Evolutionary conservation across 2,113 vertebrate species (phyloP).

Genomic region (Mohoua ochrocephala): DNA sequence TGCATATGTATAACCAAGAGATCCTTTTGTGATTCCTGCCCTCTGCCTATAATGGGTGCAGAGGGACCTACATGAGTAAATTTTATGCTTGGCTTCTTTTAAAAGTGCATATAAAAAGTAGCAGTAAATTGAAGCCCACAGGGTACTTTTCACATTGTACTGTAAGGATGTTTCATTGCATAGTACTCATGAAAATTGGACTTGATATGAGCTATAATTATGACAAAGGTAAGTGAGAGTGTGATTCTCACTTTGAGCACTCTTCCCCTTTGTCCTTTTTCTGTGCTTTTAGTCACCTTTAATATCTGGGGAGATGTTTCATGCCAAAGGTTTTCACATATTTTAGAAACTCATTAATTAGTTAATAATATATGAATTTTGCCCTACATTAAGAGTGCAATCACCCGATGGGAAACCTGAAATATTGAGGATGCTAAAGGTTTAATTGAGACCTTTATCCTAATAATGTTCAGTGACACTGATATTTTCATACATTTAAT

Average conservation of each 20-base stretch:
- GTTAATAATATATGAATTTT: conserved; percentile 72
- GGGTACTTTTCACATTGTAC: neutral
- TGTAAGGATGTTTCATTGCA: neutral
- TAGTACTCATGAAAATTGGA: conserved; percentile 50
- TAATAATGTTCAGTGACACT: neutral
- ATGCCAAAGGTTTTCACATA: conserved; percentile 63
- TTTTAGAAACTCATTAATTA: conserved; percentile 70
- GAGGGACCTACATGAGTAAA: conserved; percentile 24
- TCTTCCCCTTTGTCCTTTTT: conserved; percentile 59
- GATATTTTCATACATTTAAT: neutral
- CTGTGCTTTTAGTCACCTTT: conserved; percentile 63
- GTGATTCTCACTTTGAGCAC: conserved; percentile 29
- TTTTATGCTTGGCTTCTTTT: conserved; percentile 28
- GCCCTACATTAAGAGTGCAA: conserved; percentile 45
- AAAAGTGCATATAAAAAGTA: conserved; percentile 20
- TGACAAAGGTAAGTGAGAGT: conserved; percentile 51
- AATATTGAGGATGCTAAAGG: conserved; percentile 46
- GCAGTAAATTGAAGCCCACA: conserved; percentile 18
- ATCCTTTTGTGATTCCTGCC: neutral
- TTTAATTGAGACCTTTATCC: conserved; percentile 55
- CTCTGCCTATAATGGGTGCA: neutral
- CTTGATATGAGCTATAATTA: conserved; percentile 64
- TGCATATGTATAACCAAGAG: neutral
- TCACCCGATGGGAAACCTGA: conserved; percentile 52
- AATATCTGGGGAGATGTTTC: conserved; percentile 47